Conservation (phyloP, 2,113 vertebrate genomes). For the Amphilophus citrinellus region DNA sequence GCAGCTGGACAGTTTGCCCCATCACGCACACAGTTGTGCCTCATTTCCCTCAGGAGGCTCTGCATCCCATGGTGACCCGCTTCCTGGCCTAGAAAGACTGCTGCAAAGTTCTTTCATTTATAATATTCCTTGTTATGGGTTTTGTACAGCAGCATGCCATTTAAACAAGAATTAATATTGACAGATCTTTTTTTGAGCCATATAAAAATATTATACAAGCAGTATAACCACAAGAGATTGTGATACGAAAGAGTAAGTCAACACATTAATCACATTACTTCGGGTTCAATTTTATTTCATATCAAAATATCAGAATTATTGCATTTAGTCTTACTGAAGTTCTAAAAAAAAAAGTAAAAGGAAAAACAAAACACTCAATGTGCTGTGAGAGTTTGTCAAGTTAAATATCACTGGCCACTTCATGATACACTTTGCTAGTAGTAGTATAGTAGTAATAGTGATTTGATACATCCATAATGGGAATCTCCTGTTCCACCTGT, state of each 20-base stretch:
- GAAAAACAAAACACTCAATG: too few species aligned
- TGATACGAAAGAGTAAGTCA: background rate
- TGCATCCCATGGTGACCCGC: constrained; percentile 21
- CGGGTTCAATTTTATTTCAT: too few species aligned
- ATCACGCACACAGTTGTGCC: constrained; percentile 47
- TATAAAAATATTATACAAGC: background rate
- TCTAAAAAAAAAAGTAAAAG: too few species aligned
- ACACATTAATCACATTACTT: background rate
- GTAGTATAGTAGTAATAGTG: too few species aligned
- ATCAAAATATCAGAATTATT: too few species aligned
- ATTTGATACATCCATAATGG: too few species aligned
- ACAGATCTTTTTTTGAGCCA: background rate
- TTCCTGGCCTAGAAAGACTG: constrained; percentile 22
- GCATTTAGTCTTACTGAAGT: too few species aligned
- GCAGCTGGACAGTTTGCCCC: constrained; percentile 22
- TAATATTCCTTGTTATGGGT: background rate
- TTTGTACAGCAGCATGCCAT: background rate
- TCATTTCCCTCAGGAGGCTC: constrained; percentile 6
- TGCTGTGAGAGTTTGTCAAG: too few species aligned
- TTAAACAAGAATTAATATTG: background rate
- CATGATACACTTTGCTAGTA: too few species aligned
- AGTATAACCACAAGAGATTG: background rate
- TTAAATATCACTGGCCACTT: too few species aligned
- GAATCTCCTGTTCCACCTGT: too few species aligned
- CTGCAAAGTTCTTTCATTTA: constrained; percentile 6